These are phyloP conservation scores for Corythornis leucogaster DNA, from an alignment of 2,797 vertebrate genomes.

Conservation along the genomic window DNA sequence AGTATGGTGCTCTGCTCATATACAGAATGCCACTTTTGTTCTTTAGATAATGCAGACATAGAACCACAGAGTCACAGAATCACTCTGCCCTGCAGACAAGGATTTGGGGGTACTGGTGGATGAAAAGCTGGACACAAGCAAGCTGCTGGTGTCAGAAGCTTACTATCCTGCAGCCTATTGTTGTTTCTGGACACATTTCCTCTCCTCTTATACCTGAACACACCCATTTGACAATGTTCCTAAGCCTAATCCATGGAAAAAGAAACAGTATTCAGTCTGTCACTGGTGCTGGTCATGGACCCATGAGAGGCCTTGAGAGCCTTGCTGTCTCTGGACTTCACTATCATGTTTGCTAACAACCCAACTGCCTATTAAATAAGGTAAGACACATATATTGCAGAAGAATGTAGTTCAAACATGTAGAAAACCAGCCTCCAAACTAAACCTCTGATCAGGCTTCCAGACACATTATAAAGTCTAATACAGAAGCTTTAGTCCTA, in stretches of 20 bases:
- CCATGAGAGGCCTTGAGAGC: not conserved
- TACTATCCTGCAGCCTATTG: not conserved
- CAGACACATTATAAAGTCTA: not conserved
- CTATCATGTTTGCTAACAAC: not conserved
- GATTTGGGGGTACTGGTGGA: too few relatives aligned
- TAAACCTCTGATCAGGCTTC: not conserved
- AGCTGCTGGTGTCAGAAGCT: not conserved
- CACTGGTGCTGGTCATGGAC: not conserved
- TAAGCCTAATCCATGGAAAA: not conserved
- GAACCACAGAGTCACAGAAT: not conserved
- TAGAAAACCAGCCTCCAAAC: not conserved
- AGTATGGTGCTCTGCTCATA: not conserved
- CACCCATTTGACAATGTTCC: not conserved
- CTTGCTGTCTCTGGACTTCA: not conserved
- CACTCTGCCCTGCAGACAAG: too few relatives aligned
- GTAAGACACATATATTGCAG: not conserved
- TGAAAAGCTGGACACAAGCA: not conserved
- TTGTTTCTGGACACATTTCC: not conserved
- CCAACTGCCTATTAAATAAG: not conserved
- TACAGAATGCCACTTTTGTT: not conserved
- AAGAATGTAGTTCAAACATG: not conserved
- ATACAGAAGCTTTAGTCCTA: not conserved
- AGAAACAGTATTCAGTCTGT: not conserved
- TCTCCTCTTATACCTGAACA: not conserved
- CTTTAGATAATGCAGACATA: not conserved